These are phyloP conservation scores for Austrolebias charrua DNA, from an alignment of 2,797 vertebrate genomes.

Conservation along the genomic window DNA sequence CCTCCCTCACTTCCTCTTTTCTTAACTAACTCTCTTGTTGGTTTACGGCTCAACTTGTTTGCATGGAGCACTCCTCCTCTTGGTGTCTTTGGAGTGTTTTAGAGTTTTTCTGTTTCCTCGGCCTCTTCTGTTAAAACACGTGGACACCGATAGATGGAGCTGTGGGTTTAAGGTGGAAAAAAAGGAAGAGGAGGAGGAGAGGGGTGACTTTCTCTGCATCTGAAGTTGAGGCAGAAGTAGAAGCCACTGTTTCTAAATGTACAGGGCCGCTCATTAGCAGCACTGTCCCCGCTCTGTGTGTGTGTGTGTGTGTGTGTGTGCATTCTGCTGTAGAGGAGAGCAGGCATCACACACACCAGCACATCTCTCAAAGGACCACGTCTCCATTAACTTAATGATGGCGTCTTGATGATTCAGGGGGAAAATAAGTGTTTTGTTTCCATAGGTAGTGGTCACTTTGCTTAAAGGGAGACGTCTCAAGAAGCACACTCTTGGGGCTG, in stretches of 20 bases:
- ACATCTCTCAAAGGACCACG: constrained; percentile 56
- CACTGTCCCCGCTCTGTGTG: constrained; percentile 45
- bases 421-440: constrained; percentile 59
- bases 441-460: constrained; percentile 69
- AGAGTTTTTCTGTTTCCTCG: constrained; percentile 33
- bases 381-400: constrained; percentile 72
- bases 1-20: constrained; percentile 19
- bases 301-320: constrained; percentile 58
- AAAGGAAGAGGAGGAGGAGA: constrained; percentile 26
- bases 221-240: constrained; percentile 71
- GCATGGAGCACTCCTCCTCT: constrained; percentile 25
- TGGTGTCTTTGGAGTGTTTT: too few species aligned
- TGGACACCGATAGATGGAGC: constrained; percentile 72
- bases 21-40: constrained; percentile 2
- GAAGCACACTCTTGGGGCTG: constrained; percentile 56
- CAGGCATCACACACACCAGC: too few species aligned
- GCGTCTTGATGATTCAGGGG: constrained; percentile 71
- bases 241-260: constrained; percentile 65
- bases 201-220: constrained; percentile 58
- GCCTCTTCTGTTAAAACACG: constrained; percentile 24
- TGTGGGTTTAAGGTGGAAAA: constrained; percentile 72
- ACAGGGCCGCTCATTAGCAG: constrained; percentile 68
- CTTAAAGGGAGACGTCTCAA: constrained; percentile 45
- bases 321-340: constrained; percentile 41
- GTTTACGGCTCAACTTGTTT: constrained; percentile 34